Evolutionary conservation across 92 coral and sea anemone genomes (phyloP), one percentile per base, ranked within the genome.

Genomic region (Heteractis magnifica): DNA sequence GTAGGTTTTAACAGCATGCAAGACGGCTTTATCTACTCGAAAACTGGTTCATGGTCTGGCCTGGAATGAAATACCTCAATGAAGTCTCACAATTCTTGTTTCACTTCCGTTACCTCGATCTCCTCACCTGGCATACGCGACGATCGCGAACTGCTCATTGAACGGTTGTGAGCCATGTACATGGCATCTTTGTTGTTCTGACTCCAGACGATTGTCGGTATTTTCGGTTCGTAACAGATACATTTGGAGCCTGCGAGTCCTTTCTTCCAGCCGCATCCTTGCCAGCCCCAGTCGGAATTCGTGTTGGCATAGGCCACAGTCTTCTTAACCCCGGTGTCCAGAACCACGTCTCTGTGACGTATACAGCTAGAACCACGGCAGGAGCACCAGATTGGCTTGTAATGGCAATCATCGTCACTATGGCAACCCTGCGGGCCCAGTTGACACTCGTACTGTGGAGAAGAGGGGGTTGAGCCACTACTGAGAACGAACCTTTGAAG

Each of bases 371-470:
- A 50, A 23, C 82, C 82, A 19, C 18, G 18, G 16, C 82, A 78
- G 9, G 15, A 8, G 72, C 82, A 78, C 70, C 51, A 19, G 72
- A 23, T 8, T 9, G 49, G 71, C 16, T 23, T 65, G 78, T 70
- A 56, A 50, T 79, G 84, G 64, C 92, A 89, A 76, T 89, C 92
- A 16, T 72, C 51, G 52, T 89, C 72, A 15, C 16, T 72, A 53
- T 83, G 90, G 74, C 92, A 89, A 34, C 90, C 90, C 12, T 13
- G 16, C 16, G 86, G 83, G n/a, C 64, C 82, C 51, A 89, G 79
- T 16, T 26, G 14, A 49, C 92, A 89, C 41, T 77, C 65, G 76
- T 77, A 89, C 13, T 71, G 64, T n/a, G 92, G 92, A 9, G 51
- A 48, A 0, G 76, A 79, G 0, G 81, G 86, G 10, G 71, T 41